Evolutionary conservation across 2,113 vertebrate species (phyloP), one percentile per base, ranked within the genome.

Genomic region (Passer domesticus): DNA sequence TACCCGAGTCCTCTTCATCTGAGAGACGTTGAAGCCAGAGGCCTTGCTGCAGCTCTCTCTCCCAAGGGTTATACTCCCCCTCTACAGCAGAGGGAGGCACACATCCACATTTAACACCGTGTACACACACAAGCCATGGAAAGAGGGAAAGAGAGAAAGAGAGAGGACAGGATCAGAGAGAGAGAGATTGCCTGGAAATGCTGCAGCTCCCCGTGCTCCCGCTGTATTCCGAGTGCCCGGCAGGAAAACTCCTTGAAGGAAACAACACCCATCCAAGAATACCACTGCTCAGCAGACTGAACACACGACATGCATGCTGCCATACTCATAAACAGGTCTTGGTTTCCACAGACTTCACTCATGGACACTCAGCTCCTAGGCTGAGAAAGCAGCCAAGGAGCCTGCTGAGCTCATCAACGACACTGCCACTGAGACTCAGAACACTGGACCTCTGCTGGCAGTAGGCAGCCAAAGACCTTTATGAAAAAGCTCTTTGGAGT

Each of bases 61-160:
- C 98, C 99, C 98, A 98, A 87, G 99, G 99, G 96, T 98, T 99
- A 98, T 99, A 99, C 98, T 99, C 99, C 66, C 99, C 99, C 98
- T 99, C 99, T 99, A 98, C 97, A 98, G 98, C 97, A 98, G 98
- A 98, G 98, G 98, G 98, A 98, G 97, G 97, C 98, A 98, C 75
- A 98, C 89, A 96, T 88, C 97, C 96, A 96, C 39, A 94, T 82
- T 94, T 63, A 89, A 94, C 97, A 95, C 72, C 96, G 1, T 8
- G 30, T 82, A 84, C 91, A 85, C 81, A 87, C 92, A 96, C 93
- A 95, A 91, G 94, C 17, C 12, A 31, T 52, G 94, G 79, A 93
- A 66, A 96, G 82, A 83, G 24, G 94, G 83, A 90, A 50, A 93
- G 70, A 94, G 16, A 93, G 59, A 93, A 28, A 89, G 95, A 97